These are phyloP conservation scores for Halocaridina rubra DNA, from an alignment of 2,888 invertebrate genomes.

Conservation along the genomic window DNA sequence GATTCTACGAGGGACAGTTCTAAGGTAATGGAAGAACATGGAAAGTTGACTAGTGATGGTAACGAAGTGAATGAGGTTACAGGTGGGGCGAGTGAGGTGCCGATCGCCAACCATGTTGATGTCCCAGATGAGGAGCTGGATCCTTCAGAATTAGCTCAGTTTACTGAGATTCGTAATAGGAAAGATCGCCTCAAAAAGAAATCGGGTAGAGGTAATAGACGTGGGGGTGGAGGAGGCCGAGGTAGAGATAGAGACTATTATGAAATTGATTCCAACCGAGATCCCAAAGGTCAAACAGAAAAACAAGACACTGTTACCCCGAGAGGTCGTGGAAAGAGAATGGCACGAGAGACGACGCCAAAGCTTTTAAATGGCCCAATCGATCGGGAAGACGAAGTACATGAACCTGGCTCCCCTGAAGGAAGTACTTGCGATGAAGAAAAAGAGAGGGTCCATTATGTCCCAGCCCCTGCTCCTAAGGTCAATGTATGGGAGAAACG, in stretches of 20 bases:
- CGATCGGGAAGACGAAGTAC: slow-evolving; percentile 1
- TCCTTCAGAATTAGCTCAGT: slow-evolving; percentile 49
- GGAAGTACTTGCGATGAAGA: neutral
- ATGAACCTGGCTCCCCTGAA: neutral
- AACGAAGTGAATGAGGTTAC: neutral
- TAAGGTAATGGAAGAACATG: slow-evolving; percentile 1
- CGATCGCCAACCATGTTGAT: neutral
- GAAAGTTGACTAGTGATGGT: neutral
- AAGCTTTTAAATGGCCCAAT: neutral
- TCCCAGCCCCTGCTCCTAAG: slow-evolving; percentile 48
- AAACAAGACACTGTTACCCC: neutral
- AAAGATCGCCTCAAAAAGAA: slow-evolving; percentile 28
- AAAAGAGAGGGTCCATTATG: slow-evolving; percentile 40
- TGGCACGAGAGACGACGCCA: neutral
- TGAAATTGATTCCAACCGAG: neutral
- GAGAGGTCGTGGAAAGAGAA: neutral
- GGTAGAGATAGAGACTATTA: neutral
- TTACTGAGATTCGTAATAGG: slow-evolving; percentile 45
- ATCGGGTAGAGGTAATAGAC: slow-evolving; percentile 7
- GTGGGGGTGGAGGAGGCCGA: slow-evolving; percentile 23
- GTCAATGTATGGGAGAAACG: slow-evolving; percentile 59
- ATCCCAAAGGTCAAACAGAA: neutral
- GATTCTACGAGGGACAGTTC: slow-evolving; percentile 8
- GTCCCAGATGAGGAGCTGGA: slow-evolving; percentile 8
- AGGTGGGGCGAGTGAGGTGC: neutral